phyloP scores from a whole-genome alignment of 2,888 invertebrate genomes.

The Hypselothyrea guttata region DNA sequence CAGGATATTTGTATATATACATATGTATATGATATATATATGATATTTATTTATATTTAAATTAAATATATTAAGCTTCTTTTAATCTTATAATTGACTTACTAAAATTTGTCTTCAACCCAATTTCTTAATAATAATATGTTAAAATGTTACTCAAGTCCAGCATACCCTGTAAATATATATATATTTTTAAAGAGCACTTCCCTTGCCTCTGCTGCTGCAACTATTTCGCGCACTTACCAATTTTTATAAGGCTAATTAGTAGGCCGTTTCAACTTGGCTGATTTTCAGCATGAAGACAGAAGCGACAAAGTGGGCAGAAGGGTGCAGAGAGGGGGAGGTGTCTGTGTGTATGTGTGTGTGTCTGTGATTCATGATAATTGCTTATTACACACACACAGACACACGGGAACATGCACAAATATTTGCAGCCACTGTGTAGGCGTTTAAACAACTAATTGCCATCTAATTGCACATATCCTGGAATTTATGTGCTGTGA shows the following conservation, averaged over 20 bases:
- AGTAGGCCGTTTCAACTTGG: slow-evolving; percentile 45
- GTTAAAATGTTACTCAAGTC: no score
- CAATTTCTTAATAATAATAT: no score
- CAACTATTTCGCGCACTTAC: slow-evolving; percentile 31
- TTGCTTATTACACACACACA: slow-evolving; percentile 68
- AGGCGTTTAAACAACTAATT: slow-evolving; percentile 55
- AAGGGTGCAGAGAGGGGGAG: no score
- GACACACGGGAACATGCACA: slow-evolving; percentile 8
- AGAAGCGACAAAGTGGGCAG: background rate
- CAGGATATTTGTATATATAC: no score
- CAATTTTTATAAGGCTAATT: slow-evolving; percentile 56
- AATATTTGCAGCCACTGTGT: slow-evolving; percentile 39
- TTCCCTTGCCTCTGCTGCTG: background rate
- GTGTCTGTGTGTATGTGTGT: slow-evolving; percentile 9
- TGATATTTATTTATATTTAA: background rate
- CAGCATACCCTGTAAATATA: no score
- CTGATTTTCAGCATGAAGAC: slow-evolving; percentile 8
- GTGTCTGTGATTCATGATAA: slow-evolving; percentile 75
- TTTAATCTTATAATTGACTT: no score
- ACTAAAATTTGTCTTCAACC: no score
- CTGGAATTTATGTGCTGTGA: slow-evolving; percentile 47
- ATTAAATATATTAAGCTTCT: background rate
- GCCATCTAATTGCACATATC: slow-evolving; percentile 53
- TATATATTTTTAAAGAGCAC: no score
- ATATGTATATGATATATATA: no score